phyloP scores from a whole-genome alignment of 2,797 vertebrate species.

The Lagodon rhomboides region DNA sequence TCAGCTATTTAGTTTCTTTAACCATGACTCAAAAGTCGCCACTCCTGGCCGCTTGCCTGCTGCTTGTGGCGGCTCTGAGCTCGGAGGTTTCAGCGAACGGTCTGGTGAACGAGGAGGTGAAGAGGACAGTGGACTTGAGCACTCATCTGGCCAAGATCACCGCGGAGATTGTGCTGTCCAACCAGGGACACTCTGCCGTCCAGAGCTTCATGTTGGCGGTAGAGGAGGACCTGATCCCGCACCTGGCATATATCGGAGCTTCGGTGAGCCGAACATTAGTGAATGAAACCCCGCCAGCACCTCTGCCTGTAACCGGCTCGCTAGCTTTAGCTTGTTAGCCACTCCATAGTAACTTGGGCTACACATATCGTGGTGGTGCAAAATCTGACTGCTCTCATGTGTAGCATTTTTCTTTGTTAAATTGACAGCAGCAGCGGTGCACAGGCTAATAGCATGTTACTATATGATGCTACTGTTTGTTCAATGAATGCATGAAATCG shows the following conservation, averaged over 20 bases:
- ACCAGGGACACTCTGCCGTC: conserved; percentile 86
- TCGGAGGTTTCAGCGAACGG: conserved; percentile 72
- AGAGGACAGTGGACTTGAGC: conserved; percentile 93
- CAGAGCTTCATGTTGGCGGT: conserved; percentile 89
- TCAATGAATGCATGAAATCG: conserved; percentile 1
- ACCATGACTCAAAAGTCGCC: conserved; percentile 80
- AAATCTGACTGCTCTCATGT: neutral
- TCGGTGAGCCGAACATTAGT: conserved; percentile 85
- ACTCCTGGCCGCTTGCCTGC: conserved; percentile 62
- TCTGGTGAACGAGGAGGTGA: conserved; percentile 93
- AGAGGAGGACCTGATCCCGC: conserved; percentile 89
- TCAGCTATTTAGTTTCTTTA: neutral
- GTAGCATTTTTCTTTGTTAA: neutral
- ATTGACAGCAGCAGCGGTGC: neutral
- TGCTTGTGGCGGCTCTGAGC: conserved; percentile 65
- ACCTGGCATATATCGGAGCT: conserved; percentile 93
- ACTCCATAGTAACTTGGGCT: neutral
- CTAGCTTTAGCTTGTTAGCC: conserved; percentile 72
- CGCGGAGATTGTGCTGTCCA: conserved; percentile 89
- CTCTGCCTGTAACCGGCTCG: conserved; percentile 11
- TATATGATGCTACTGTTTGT: neutral
- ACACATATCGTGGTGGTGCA: neutral
- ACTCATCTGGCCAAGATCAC: conserved; percentile 96
- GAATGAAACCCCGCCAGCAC: neutral
- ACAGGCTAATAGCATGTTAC: neutral